Percentiles rank a stretch among this genome's conserved stretches.
phyloP scores from a whole-genome alignment of 2,113 vertebrate species.

The Tonatia bakeri region DNA sequence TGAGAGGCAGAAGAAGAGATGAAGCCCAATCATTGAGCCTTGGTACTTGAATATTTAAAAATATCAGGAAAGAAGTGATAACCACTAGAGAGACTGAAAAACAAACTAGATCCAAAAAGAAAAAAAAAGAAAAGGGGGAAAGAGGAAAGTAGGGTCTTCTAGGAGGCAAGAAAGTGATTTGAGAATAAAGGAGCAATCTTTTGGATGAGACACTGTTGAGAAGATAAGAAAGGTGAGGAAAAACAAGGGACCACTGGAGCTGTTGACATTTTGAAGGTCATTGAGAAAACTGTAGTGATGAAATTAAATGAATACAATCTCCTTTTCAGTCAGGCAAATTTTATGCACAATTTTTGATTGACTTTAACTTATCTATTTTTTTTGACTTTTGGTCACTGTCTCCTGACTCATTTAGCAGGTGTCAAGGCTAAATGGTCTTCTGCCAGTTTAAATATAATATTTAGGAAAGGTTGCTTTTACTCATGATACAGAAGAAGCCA shows the following conservation, averaged over 20 bases:
- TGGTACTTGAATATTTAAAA: not conserved
- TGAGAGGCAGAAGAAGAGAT: not conserved
- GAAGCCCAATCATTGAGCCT: accelerated
- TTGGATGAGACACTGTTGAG: not conserved
- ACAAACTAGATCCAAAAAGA: not conserved
- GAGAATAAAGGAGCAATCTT: not conserved
- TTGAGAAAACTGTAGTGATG: not conserved
- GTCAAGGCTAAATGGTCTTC: not conserved
- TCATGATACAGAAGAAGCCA: not conserved
- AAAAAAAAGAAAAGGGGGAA: no score
- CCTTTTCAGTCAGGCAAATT: not conserved
- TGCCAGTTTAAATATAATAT: accelerated
- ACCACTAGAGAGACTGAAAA: not conserved
- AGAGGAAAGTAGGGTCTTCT: not conserved
- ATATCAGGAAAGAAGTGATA: not conserved
- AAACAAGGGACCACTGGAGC: accelerated
- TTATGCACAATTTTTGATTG: no score
- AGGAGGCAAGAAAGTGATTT: not conserved
- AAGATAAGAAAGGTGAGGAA: not conserved
- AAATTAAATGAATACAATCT: not conserved
- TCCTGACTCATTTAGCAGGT: not conserved
- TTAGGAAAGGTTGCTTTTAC: accelerated
- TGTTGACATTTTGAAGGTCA: not conserved
- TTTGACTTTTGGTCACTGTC: not conserved
- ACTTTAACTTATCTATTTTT: not conserved